phyloP scores from a whole-genome alignment of 2,888 invertebrate species.

The Drosophila lutescens region DNA sequence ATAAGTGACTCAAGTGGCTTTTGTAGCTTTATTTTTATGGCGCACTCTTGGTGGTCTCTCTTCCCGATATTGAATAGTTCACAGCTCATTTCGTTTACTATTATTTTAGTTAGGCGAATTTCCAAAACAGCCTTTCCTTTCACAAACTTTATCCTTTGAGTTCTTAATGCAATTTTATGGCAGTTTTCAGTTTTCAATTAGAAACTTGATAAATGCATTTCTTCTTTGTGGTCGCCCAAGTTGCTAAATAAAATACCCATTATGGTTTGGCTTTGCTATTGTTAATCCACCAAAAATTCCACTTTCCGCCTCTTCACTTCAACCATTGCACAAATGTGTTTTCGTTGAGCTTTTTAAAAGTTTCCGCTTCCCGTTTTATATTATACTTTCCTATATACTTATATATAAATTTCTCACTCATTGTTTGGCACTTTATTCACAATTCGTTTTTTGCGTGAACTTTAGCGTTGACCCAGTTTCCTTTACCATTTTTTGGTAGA shows the following conservation, averaged over 20 bases:
- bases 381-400: constrained; percentile 4
- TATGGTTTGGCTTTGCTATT: constrained; percentile 25
- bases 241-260: constrained; percentile 35
- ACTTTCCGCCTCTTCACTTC: neutral
- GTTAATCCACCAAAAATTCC: constrained; percentile 19
- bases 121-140: constrained; percentile 1
- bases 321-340: constrained; percentile 29
- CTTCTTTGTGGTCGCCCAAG: constrained; percentile 14
- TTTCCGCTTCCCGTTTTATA: constrained; percentile 38
- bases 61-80: constrained; percentile 13
- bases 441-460: constrained; percentile 36
- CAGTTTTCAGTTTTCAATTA: constrained; percentile 26
- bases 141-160: constrained; percentile 11
- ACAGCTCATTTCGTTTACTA: constrained; percentile 29
- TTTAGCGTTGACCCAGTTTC: constrained; percentile 45
- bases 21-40: constrained; percentile 37
- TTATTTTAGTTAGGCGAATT: constrained; percentile 8
- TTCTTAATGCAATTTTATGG: neutral
- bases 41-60: constrained; percentile 15
- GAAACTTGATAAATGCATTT: constrained; percentile 35
- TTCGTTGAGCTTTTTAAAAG: constrained; percentile 39
- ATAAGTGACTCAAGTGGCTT: constrained; percentile 45
- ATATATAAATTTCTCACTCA: constrained; percentile 19
- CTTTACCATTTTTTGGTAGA: constrained; percentile 15
- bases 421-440: constrained; percentile 35